phyloP scores from a whole-genome alignment of 2,888 invertebrate genomes.

The Crematogaster levior region DNA sequence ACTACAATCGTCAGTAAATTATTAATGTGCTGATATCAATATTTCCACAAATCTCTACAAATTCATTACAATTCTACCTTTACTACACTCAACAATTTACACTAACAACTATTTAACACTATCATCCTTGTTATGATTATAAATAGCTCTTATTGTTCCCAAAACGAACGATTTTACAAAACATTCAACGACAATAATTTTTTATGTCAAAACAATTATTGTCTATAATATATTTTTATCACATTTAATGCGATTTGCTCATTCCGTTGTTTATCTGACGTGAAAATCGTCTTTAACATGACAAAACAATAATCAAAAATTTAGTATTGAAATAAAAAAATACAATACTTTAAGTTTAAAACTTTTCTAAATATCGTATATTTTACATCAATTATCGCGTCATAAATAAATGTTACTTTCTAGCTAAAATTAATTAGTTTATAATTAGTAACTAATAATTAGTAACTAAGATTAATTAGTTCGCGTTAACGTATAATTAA shows the following conservation, averaged over 20 bases:
- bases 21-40: slow-evolving; percentile 26
- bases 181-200: background rate
- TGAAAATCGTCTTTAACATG: background rate
- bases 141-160: background rate
- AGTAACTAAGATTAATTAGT: slow-evolving; percentile 2
- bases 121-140: background rate
- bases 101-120: too few relatives aligned
- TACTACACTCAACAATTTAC: background rate
- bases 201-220: background rate
- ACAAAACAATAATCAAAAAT: background rate
- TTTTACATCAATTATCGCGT: background rate
- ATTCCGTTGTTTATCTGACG: background rate
- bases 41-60: slow-evolving; percentile 22
- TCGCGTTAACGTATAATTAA: background rate
- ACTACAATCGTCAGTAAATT: slow-evolving; percentile 23
- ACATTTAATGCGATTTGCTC: background rate
- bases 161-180: background rate
- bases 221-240: background rate
- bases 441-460: too few relatives aligned
- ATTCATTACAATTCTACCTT: background rate
- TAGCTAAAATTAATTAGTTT: too few relatives aligned
- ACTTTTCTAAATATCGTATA: background rate
- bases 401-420: background rate
- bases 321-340: background rate
- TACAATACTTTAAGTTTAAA: background rate